These are phyloP conservation scores for Macropis europaea DNA, from an alignment of 2,888 invertebrate species.

Conservation along the genomic window DNA sequence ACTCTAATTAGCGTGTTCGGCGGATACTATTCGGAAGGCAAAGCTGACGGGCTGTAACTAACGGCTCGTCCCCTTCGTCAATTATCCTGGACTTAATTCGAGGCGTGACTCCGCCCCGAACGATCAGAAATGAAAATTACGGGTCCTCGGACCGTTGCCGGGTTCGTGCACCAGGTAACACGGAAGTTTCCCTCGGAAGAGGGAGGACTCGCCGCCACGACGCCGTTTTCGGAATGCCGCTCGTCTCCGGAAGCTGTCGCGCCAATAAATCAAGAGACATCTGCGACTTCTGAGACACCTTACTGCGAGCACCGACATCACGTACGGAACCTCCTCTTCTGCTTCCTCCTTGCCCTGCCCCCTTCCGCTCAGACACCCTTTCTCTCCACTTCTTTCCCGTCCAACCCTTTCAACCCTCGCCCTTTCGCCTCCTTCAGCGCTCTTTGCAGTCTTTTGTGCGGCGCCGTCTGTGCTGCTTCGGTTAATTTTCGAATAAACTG, in stretches of 20 bases:
- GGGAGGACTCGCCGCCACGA: constrained; percentile 17
- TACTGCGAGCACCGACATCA: constrained; percentile 59
- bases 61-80: constrained; percentile 49
- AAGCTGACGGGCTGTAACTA: constrained; percentile 53
- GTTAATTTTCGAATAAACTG: no score
- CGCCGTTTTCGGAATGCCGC: constrained; percentile 70
- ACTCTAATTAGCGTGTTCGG: constrained; percentile 57
- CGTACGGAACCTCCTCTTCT: constrained; percentile 61
- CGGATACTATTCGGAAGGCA: constrained; percentile 41
- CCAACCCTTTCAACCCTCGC: background rate
- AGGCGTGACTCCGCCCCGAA: constrained; percentile 27
- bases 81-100: constrained; percentile 59
- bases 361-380: constrained; percentile 17
- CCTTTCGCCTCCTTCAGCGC: background rate
- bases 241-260: constrained; percentile 75
- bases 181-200: constrained; percentile 42
- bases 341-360: constrained; percentile 29
- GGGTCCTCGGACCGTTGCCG: constrained; percentile 5
- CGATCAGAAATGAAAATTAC: constrained; percentile 59
- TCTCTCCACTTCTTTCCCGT: constrained; percentile 24
- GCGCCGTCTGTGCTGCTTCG: no score
- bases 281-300: constrained; percentile 71
- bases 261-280: constrained; percentile 76
- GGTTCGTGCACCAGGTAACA: constrained; percentile 37
- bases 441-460: background rate